A percentile compares a stretch with the other conserved stretches of the same genome.
These are phyloP conservation scores for Caenorhabditis becei DNA, from an alignment of 2,888 invertebrate species.

Conservation along the genomic window DNA sequence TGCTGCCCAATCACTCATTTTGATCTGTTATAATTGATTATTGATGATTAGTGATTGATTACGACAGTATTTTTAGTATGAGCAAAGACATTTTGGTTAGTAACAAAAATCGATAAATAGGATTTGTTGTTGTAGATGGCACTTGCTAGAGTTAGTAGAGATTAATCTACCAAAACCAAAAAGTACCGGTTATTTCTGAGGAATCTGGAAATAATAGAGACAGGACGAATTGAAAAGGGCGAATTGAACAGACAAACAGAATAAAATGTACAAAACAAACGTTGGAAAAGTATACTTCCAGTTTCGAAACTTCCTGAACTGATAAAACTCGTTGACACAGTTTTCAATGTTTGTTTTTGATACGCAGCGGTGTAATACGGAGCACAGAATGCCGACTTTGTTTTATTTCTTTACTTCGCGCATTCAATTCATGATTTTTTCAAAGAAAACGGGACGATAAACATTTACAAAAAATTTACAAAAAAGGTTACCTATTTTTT, in stretches of 20 bases:
- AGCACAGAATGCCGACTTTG: not conserved
- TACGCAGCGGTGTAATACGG: not conserved
- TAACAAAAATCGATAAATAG: not conserved
- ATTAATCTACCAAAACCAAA: too few species aligned
- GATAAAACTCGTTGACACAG: not conserved
- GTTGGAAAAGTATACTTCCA: too few species aligned
- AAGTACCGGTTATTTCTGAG: too few species aligned
- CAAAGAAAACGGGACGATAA: not conserved
- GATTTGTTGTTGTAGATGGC: not conserved
- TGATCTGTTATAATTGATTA: slow-evolving; percentile 33
- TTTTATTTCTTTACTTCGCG: not conserved
- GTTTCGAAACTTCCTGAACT: not conserved
- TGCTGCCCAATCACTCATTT: slow-evolving; percentile 53
- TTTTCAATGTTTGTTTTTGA: not conserved
- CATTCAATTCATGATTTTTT: not conserved
- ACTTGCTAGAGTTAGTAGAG: too few species aligned
- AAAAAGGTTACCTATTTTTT: not conserved
- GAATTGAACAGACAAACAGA: too few species aligned
- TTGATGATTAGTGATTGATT: slow-evolving; percentile 15
- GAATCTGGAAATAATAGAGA: too few species aligned
- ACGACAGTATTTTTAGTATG: not conserved
- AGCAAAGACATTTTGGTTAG: not conserved
- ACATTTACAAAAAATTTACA: not conserved
- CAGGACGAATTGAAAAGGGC: too few species aligned
- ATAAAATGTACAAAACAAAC: too few species aligned